A percentile compares a stretch with the other conserved stretches of the same genome.
phyloP scores from a whole-genome alignment of 2,113 vertebrate genomes.

The Sinocyclocheilus maitianheensis region DNA sequence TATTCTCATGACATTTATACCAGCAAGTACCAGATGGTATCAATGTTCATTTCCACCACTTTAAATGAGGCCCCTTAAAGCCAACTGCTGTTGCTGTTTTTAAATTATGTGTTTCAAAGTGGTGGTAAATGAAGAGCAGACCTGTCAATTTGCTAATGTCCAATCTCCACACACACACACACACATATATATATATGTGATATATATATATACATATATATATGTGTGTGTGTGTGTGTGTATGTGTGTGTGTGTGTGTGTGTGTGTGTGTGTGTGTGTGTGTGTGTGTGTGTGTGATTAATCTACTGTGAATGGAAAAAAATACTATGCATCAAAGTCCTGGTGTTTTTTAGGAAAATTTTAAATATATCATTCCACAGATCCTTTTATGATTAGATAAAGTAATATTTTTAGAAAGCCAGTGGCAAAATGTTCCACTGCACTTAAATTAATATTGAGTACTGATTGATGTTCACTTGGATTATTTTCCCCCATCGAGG shows the following conservation, averaged over 20 bases:
- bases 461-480: too few species aligned
- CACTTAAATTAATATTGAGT: too few species aligned
- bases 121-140: constrained; percentile 9
- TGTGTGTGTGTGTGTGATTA: not conserved
- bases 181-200: too few species aligned
- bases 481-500: too few species aligned
- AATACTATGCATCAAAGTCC: not conserved
- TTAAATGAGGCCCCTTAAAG: constrained; percentile 4
- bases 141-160: not conserved
- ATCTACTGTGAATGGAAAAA: not conserved
- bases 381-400: constrained; percentile 26
- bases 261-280: not conserved
- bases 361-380: not conserved
- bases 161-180: too few species aligned
- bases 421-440: constrained; percentile 30
- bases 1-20: constrained; percentile 20
- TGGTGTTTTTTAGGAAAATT: not conserved
- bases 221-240: too few species aligned
- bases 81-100: constrained; percentile 13
- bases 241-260: too few species aligned
- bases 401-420: constrained; percentile 39
- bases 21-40: not conserved
- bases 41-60: constrained; percentile 8
- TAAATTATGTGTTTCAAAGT: not conserved
- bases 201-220: too few species aligned